Evolutionary conservation across 2,888 invertebrate species (phyloP).

Genomic region (Polydrusus pterygomalis): DNA sequence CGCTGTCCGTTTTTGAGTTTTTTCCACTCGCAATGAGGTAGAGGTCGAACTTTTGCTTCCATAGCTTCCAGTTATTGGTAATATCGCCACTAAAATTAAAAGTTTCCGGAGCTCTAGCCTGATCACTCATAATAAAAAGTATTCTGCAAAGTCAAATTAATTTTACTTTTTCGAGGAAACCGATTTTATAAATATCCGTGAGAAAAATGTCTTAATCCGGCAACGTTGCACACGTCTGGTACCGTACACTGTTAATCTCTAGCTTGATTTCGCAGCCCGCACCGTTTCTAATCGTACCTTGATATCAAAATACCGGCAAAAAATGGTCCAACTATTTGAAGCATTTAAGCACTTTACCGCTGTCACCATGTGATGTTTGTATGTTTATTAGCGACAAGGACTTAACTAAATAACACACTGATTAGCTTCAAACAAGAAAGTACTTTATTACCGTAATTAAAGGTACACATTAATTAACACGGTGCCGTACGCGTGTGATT

Average conservation of each 20-base stretch:
- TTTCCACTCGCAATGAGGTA: slow-evolving; percentile 58
- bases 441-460: no score
- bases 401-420: not conserved
- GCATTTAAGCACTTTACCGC: not conserved
- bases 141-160: no score
- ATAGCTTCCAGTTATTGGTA: slow-evolving; percentile 57
- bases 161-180: no score
- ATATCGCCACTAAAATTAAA: slow-evolving; percentile 24
- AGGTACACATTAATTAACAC: no score
- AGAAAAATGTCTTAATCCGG: not conserved
- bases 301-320: not conserved
- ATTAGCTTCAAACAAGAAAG: not conserved
- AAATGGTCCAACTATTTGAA: no score
- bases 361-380: not conserved
- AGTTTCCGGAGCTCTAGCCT: slow-evolving; percentile 30
- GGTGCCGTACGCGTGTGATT: no score
- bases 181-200: not conserved
- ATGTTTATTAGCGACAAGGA: not conserved
- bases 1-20: slow-evolving; percentile 51
- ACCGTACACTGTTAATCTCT: not conserved
- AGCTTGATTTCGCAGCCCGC: not conserved
- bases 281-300: not conserved
- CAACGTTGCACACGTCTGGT: not conserved
- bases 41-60: slow-evolving; percentile 57
- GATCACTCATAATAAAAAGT: slow-evolving; percentile 18